These are phyloP conservation scores for Indicator indicator DNA, from an alignment of 2,113 vertebrate genomes.

Conservation along the genomic window DNA sequence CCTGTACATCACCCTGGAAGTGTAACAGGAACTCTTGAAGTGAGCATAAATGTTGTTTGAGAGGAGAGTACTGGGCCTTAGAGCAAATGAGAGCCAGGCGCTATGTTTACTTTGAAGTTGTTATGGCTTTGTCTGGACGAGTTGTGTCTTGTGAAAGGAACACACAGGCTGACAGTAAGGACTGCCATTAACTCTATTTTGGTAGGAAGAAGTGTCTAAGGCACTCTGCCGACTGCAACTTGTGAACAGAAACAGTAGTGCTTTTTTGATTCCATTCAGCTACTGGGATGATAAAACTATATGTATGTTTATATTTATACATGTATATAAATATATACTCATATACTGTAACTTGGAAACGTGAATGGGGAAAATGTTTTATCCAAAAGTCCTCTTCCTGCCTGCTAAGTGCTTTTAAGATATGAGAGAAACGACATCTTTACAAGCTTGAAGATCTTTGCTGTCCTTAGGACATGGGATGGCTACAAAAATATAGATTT, in stretches of 20 bases:
- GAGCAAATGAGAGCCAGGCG: neutral
- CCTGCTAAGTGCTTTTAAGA: neutral
- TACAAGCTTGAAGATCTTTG: neutral
- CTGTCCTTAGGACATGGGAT: neutral
- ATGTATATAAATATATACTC: neutral
- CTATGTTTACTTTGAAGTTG: neutral
- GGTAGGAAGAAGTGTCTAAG: neutral
- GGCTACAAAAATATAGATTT: neutral
- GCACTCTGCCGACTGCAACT: neutral
- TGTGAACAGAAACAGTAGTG: neutral
- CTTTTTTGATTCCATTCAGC: neutral
- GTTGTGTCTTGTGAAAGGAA: constrained; percentile 11
- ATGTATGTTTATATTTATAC: neutral
- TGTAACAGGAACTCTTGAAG: neutral
- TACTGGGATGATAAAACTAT: neutral
- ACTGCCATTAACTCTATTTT: neutral
- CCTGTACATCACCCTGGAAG: neutral
- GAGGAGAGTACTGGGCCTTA: neutral
- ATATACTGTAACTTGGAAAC: neutral
- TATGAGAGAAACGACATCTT: neutral
- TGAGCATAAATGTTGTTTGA: neutral
- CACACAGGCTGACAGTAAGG: neutral
- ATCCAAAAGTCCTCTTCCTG: neutral
- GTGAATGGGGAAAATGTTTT: neutral
- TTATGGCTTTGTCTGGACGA: neutral